Conservation (phyloP, 1,140 invertebrate genomes). For the Drosophila virilis region DNA sequence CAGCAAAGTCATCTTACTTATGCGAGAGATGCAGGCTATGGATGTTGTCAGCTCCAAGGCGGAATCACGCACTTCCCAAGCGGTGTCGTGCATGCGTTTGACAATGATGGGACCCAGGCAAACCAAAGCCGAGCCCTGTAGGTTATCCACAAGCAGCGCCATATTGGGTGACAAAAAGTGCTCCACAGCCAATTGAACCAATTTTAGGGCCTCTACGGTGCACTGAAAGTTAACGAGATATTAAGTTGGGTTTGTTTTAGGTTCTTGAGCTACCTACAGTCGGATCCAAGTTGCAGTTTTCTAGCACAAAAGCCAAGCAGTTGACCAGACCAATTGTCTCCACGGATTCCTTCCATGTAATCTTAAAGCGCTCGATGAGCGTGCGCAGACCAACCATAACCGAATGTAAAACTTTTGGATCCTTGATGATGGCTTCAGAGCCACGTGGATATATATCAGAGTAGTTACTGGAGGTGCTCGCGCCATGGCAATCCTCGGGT, state of each 20-base stretch:
- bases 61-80: slow-evolving; percentile 91
- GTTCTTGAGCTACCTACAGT: slow-evolving; percentile 57
- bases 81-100: slow-evolving; percentile 88
- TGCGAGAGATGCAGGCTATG: slow-evolving; percentile 88
- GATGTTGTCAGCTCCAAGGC: slow-evolving; percentile 89
- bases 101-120: slow-evolving; percentile 88
- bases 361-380: slow-evolving; percentile 88
- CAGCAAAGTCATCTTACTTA: slow-evolving; percentile 85
- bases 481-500: slow-evolving; percentile 71
- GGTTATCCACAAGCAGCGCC: slow-evolving; percentile 88
- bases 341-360: slow-evolving; percentile 88
- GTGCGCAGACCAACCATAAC: slow-evolving; percentile 87
- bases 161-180: slow-evolving; percentile 91
- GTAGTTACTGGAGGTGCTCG: slow-evolving; percentile 82
- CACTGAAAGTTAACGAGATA: slow-evolving; percentile 85
- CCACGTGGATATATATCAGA: slow-evolving; percentile 59
- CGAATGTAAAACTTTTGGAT: slow-evolving; percentile 85
- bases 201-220: slow-evolving; percentile 88
- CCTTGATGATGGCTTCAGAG: slow-evolving; percentile 57
- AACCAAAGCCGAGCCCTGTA: slow-evolving; percentile 87
- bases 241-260: background rate
- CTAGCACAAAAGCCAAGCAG: slow-evolving; percentile 82
- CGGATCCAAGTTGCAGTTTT: slow-evolving; percentile 80
- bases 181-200: slow-evolving; percentile 88
- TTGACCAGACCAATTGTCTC: slow-evolving; percentile 82